A percentile compares a stretch with the other conserved stretches of the same genome.
These are phyloP conservation scores for Sebastes elongatus DNA, from an alignment of 2,797 vertebrate genomes.

Conservation along the genomic window DNA sequence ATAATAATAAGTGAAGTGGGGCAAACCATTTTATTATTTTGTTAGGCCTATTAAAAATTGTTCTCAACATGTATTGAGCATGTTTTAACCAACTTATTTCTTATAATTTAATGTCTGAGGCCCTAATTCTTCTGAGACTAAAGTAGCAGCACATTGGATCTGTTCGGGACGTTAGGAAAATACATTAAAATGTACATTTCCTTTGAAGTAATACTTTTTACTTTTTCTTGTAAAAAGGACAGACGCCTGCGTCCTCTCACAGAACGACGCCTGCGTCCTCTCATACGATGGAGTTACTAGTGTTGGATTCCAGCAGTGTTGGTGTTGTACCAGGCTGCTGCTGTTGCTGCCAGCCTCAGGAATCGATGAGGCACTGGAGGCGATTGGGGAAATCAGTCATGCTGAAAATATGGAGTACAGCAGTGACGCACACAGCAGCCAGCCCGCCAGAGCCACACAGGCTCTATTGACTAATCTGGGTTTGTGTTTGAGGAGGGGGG, in stretches of 20 bases:
- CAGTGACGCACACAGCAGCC: slow-evolving; percentile 77
- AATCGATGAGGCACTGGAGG: slow-evolving; percentile 77
- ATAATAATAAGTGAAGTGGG: neutral
- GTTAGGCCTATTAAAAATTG: neutral
- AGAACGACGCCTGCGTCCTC: neutral
- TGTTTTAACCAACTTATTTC: neutral
- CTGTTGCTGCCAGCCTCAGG: slow-evolving; percentile 23
- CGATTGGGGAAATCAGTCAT: slow-evolving; percentile 83
- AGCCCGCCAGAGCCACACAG: slow-evolving; percentile 65
- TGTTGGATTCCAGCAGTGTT: slow-evolving; percentile 25
- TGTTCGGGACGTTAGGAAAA: no score
- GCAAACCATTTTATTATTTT: neutral
- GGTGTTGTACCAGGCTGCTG: slow-evolving; percentile 13
- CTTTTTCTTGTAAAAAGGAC: neutral
- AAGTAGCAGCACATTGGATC: neutral
- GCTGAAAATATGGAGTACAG: slow-evolving; percentile 82
- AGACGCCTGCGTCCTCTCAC: neutral
- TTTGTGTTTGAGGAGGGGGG: slow-evolving; percentile 40
- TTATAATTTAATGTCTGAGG: neutral
- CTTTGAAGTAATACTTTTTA: neutral
- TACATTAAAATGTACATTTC: neutral
- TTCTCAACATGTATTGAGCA: no score
- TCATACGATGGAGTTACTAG: slow-evolving; percentile 3
- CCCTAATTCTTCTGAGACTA: neutral
- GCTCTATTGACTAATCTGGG: slow-evolving; percentile 75